phyloP scores from a whole-genome alignment of 23 tunicate species.

The Trididemnum nubilum region DNA sequence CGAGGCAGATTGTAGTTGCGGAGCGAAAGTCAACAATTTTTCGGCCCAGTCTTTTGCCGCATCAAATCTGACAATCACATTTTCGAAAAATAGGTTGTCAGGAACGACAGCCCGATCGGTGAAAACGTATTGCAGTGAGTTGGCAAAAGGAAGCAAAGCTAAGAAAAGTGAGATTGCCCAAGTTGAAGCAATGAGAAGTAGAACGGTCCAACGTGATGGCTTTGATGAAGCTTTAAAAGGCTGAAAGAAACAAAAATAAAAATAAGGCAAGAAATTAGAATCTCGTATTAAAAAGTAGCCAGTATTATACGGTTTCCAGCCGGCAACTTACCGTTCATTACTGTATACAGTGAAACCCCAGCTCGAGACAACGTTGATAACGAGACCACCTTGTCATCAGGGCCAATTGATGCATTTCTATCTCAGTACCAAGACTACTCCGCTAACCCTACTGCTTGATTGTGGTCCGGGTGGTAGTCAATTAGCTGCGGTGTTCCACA shows the following conservation, averaged over 20 bases:
- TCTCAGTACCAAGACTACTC: no score
- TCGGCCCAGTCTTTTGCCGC: conserved; percentile 30
- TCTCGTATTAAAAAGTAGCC: no score
- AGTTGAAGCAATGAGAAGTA: neutral
- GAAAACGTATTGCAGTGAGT: conserved; percentile 11
- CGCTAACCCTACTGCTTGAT: no score
- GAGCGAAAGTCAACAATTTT: conserved; percentile 20
- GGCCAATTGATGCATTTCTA: no score
- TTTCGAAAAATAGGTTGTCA: conserved; percentile 29
- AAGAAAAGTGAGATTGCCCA: conserved; percentile 24
- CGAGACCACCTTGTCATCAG: no score
- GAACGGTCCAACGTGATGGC: conserved; percentile 2
- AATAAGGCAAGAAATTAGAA: no score
- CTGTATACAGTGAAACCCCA: no score
- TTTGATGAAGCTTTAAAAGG: conserved; percentile 39
- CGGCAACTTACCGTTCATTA: no score
- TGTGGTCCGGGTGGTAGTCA: no score
- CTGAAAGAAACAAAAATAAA: conserved; percentile 43
- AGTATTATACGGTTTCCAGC: no score
- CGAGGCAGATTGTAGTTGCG: neutral
- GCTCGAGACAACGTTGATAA: no score
- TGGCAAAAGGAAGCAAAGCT: conserved; percentile 39
- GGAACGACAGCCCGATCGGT: conserved; percentile 16
- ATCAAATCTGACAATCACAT: conserved; percentile 17
- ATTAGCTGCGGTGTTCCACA: no score